These are phyloP conservation scores for Alcis repandata DNA, from an alignment of 2,888 invertebrate species.

Conservation along the genomic window DNA sequence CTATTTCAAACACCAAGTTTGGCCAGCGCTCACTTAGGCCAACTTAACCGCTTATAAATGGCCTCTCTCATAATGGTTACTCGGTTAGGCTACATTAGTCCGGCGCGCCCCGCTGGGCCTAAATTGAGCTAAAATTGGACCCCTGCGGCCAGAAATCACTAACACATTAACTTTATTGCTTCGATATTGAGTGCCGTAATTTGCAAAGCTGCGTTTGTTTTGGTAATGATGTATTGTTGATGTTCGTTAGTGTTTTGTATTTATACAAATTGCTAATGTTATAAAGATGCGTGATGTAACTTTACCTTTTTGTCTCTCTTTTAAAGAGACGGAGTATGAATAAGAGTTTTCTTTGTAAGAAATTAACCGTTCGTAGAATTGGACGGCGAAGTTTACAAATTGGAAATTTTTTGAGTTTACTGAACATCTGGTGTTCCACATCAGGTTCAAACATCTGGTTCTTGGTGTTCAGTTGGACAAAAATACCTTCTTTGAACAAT, in stretches of 20 bases:
- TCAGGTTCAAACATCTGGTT: too few relatives aligned
- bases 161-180: conserved; percentile 71
- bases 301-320: neutral
- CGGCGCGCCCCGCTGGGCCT: conserved; percentile 59
- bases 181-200: conserved; percentile 69
- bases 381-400: too few relatives aligned
- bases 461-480: too few relatives aligned
- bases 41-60: conserved; percentile 41
- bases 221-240: conserved; percentile 40
- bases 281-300: neutral
- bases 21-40: conserved; percentile 24
- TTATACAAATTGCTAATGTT: neutral
- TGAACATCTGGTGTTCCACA: too few relatives aligned
- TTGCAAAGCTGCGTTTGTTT: conserved; percentile 59
- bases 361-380: too few relatives aligned
- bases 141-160: conserved; percentile 70
- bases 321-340: too few relatives aligned
- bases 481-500: too few relatives aligned
- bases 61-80: conserved; percentile 47
- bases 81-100: conserved; percentile 64
- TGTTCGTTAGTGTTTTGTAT: conserved; percentile 12
- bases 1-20: neutral
- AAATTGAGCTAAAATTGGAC: conserved; percentile 72
- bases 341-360: too few relatives aligned
- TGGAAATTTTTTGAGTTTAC: too few relatives aligned